phyloP scores from a whole-genome alignment of 1,140 invertebrate species.

The Bradysia coprophila region DNA sequence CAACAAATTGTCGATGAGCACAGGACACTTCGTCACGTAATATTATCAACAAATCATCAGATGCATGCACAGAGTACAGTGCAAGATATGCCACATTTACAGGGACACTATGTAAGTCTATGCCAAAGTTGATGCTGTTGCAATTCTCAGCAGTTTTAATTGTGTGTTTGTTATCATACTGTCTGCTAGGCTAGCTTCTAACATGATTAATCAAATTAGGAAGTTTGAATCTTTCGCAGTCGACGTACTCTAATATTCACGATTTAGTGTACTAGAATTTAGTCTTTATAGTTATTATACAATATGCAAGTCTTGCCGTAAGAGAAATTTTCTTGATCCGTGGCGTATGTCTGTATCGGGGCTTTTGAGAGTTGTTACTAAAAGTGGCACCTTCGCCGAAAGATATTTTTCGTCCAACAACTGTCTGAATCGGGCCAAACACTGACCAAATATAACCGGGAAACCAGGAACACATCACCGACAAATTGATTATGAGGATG shows the following conservation, averaged over 20 bases:
- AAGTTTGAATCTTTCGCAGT: not conserved
- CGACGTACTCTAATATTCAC: not conserved
- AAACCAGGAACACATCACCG: no score
- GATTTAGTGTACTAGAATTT: no score
- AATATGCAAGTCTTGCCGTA: no score
- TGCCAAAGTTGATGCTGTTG: not conserved
- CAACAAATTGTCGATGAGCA: slow-evolving; percentile 80
- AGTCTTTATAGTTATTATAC: no score
- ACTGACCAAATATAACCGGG: no score
- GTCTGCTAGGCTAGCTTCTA: not conserved
- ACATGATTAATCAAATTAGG: not conserved
- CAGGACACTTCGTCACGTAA: slow-evolving; percentile 67
- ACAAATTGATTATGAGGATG: no score
- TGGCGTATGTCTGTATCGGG: no score
- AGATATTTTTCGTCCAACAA: no score
- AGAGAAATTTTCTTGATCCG: no score
- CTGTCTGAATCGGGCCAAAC: no score
- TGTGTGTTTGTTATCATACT: not conserved
- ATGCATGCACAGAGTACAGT: slow-evolving; percentile 17
- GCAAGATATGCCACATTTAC: slow-evolving; percentile 11
- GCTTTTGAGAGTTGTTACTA: no score
- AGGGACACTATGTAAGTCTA: slow-evolving; percentile 3
- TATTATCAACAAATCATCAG: slow-evolving; percentile 51
- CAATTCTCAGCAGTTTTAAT: not conserved
- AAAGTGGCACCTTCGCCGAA: no score